Evolutionary conservation across 2,888 invertebrate species (phyloP), one percentile per base, ranked within the genome.

Genomic region (Liopterus haemorrhoidalis): DNA sequence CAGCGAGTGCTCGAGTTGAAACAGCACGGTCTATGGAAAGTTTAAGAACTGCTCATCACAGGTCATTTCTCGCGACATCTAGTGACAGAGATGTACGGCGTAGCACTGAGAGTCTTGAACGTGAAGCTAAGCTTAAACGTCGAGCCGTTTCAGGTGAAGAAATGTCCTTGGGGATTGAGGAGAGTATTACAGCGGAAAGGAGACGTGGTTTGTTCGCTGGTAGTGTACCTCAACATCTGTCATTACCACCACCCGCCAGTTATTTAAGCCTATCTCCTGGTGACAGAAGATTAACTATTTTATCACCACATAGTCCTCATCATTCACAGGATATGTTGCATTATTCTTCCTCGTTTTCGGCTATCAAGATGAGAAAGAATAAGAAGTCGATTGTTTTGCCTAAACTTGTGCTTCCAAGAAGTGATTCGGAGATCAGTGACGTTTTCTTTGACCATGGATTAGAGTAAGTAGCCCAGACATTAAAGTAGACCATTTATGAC

Each of bases 251-350:
- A 5, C 79, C 81, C 0, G 66, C 70, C 4, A 80, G 78, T 48
- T 73, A 72, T 30, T 54, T 73, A 25, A 72, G 67, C 35, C 57
- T 70, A 40, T 72, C 72, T 51, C 73, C 74, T 0, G 73, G 75
- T 2, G 74, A 75, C 55, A 62, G 82, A 9, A 76, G 75, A 53
- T 75, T 89, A 39, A 87, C 85, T 27, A 89, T 89, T 46, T 69
- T 89, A 46, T 88, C 88, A 54, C 84, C 85, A 0, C 85, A 84
- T 63, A 82, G 82, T 59, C 89, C 88, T 0, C 74, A 82, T 59
- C 81, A 82, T 46, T 69, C 74, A 3, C 72, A 76, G 1, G 86
- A 86, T 56, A 70, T 83, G 53, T 74, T 77, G 56, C 77, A 78
- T 68, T 72, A 78, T 38, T 65, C 74, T 22, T 68, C 75, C 14